Evolutionary conservation across 2,797 vertebrate genomes (phyloP), one percentile per base, ranked within the genome.

Genomic region (Hypotaenidia okinawae): DNA sequence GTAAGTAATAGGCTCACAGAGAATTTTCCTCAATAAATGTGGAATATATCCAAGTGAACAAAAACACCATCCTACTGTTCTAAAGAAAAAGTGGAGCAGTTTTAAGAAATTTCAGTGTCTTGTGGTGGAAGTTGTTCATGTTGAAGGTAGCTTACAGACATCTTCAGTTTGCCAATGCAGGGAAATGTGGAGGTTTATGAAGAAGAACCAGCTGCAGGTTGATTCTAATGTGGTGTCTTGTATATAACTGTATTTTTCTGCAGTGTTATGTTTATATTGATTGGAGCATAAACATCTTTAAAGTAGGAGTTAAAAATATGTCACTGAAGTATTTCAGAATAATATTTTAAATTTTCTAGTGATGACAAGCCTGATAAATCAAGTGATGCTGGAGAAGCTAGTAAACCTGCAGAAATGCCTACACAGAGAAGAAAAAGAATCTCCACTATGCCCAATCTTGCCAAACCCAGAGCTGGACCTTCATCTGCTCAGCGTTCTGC

Each of bases 371-470:
- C 93, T 16, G 92, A 95, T 91, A 95, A 62, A 95, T 94, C 75
- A 32, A 95, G 73, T 73, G 93, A 77, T 51, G 74, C 95, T 94
- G 93, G 88, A 66, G 97, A 98, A 93, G 79, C 84, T 72, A 96
- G 81, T 76, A 96, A 97, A 78, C 86, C 91, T 79, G 83, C 97
- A 27, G 91, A 97, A 39, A 89, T 97, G 87, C 97, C 97, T 78
- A 81, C 97, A 13, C 99, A 99, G 96, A 99, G 99, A 96, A 98
- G 99, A 97, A 99, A 99, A 90, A 98, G 99, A 27, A 97, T 99
- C 92, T 98, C 98, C 66, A 97, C 98, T 84, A 90, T 97, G 74
- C 97, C 98, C 43, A 98, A 98, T 95, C 85, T 98, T 68, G 96
- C 92, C 79, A 99, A 98, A 97, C 98, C 98, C 77, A 98, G 98